Conservation (phyloP, 2,797 vertebrate species). For the Harpagifer antarcticus region DNA sequence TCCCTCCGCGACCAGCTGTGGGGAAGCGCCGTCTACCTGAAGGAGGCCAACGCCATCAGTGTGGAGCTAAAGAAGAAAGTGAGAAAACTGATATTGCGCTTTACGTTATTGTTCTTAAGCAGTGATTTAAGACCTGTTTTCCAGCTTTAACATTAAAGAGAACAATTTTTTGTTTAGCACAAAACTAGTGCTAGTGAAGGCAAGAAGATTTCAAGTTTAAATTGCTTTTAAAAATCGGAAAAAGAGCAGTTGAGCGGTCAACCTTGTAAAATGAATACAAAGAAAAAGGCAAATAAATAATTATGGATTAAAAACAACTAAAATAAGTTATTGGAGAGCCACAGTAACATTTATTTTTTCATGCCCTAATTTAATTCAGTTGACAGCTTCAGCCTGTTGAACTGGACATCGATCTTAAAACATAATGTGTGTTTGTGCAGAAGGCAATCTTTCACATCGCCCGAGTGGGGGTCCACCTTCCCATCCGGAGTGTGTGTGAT, state of each 20-base stretch:
- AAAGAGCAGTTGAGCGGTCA: too few species aligned
- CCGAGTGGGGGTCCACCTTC: conserved; percentile 4
- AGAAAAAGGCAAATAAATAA: too few species aligned
- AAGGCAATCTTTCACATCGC: conserved; percentile 18
- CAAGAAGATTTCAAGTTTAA: too few species aligned
- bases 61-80: conserved; percentile 99
- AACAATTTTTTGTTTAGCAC: background rate
- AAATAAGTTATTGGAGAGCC: too few species aligned
- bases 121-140: background rate
- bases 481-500: conserved; percentile 42
- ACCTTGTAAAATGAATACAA: too few species aligned
- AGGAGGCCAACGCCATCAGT: conserved; percentile 98
- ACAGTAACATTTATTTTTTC: too few species aligned
- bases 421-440: background rate
- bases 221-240: too few species aligned
- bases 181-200: too few species aligned
- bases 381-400: background rate
- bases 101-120: background rate
- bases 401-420: background rate
- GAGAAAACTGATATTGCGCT: conserved; percentile 23
- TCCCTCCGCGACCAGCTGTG: conserved; percentile 96
- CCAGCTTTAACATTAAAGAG: background rate
- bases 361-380: too few species aligned
- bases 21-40: conserved; percentile 98
- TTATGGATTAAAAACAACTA: too few species aligned